These are phyloP conservation scores for Trissoscelio sp. DNA, from an alignment of 2,888 invertebrate species.

Conservation along the genomic window DNA sequence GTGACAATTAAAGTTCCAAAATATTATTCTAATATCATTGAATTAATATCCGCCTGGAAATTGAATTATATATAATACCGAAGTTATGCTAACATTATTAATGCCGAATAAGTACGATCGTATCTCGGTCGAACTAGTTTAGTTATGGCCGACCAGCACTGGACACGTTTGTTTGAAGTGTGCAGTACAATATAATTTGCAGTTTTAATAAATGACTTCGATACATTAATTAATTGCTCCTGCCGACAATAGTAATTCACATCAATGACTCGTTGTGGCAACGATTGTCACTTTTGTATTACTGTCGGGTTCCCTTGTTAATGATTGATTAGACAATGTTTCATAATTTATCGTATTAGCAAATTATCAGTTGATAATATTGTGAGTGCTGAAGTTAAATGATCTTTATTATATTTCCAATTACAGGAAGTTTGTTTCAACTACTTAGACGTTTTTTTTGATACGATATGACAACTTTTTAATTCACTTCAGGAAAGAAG, in stretches of 20 bases:
- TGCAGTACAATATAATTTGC: conserved; percentile 41
- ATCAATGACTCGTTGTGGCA: conserved; percentile 35
- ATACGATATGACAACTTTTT: too few species aligned
- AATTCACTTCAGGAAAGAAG: too few species aligned
- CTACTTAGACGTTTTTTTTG: too few species aligned
- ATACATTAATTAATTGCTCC: conserved; percentile 57
- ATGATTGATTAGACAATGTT: conserved; percentile 49
- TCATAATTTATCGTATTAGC: conserved; percentile 40
- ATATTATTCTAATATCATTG: conserved; percentile 22
- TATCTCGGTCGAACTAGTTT: conserved; percentile 45
- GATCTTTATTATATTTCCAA: too few species aligned
- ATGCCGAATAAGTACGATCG: conserved; percentile 39
- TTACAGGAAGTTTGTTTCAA: too few species aligned
- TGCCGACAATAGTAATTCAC: conserved; percentile 48
- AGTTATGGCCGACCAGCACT: conserved; percentile 17
- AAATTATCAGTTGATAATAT: conserved; percentile 6
- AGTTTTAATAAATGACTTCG: conserved; percentile 56
- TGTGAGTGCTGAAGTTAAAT: neutral
- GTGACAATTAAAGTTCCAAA: too few species aligned
- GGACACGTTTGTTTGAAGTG: conserved; percentile 34
- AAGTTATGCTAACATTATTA: conserved; percentile 36
- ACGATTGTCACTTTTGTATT: conserved; percentile 48
- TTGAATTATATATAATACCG: conserved; percentile 36
- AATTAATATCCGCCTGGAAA: conserved; percentile 35
- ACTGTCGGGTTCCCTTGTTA: conserved; percentile 37